Percentiles rank a stretch among this genome's conserved stretches.
phyloP scores from a whole-genome alignment of 2,797 vertebrate genomes.

The Darevskia mixta region DNA sequence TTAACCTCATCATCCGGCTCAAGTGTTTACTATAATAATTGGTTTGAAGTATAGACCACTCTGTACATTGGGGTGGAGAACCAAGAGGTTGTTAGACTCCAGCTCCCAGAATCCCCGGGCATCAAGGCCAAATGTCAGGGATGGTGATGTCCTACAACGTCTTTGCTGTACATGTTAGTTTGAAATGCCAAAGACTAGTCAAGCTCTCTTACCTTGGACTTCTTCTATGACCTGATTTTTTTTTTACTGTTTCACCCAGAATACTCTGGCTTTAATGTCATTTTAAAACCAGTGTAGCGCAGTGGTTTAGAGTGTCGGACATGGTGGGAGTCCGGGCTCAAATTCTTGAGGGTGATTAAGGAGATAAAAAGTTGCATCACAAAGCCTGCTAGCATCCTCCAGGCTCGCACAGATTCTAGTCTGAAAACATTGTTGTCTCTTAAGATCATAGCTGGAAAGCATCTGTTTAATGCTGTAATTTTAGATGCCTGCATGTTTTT shows the following conservation, averaged over 20 bases:
- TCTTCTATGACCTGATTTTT: no score
- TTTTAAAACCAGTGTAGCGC: not conserved
- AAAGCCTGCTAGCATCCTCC: not conserved
- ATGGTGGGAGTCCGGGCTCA: no score
- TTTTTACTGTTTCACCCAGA: not conserved
- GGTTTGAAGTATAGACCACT: not conserved
- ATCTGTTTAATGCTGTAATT: not conserved
- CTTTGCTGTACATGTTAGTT: not conserved
- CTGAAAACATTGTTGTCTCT: not conserved
- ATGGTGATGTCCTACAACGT: no score
- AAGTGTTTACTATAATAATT: no score
- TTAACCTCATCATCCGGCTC: no score
- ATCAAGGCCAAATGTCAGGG: no score
- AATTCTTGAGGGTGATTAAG: no score
- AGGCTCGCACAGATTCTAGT: not conserved
- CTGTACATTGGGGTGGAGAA: not conserved
- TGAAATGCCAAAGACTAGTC: no score
- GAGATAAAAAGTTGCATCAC: no score
- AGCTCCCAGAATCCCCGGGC: no score
- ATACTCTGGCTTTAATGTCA: not conserved
- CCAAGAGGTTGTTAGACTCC: no score
- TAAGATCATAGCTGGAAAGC: not conserved
- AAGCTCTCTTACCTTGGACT: not conserved
- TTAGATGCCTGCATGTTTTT: not conserved
- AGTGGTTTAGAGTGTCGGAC: no score